These are phyloP conservation scores for Callospermophilus lateralis DNA, from an alignment of 2,113 vertebrate genomes.

Conservation along the genomic window DNA sequence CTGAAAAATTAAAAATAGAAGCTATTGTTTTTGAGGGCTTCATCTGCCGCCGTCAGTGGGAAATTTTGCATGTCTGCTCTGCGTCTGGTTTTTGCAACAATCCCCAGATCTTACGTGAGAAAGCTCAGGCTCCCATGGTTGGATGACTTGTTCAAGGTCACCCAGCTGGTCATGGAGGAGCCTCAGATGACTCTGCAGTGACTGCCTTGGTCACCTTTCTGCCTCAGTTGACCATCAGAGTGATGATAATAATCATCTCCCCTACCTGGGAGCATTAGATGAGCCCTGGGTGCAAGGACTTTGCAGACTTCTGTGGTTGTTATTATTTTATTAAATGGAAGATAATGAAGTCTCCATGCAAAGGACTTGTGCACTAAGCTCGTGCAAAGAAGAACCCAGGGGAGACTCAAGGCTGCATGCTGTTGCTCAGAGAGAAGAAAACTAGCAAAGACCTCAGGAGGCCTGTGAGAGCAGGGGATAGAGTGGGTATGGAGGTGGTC, in stretches of 20 bases:
- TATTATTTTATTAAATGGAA: neutral
- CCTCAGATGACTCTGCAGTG: neutral
- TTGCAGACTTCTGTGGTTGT: neutral
- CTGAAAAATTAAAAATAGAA: neutral
- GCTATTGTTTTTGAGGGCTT: neutral
- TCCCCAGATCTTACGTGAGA: neutral
- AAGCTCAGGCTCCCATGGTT: neutral
- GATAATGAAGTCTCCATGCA: neutral
- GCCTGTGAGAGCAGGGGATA: neutral
- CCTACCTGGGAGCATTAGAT: neutral
- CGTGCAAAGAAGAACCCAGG: neutral
- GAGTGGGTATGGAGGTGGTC: neutral
- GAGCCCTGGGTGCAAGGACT: neutral
- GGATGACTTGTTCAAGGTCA: neutral
- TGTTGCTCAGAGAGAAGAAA: neutral
- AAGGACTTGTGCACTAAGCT: neutral
- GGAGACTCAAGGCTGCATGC: neutral
- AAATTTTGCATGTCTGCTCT: too few relatives aligned
- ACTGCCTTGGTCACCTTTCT: neutral
- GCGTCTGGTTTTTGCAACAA: neutral
- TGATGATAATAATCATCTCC: neutral
- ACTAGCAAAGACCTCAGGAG: neutral
- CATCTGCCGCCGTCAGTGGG: rapidly evolving
- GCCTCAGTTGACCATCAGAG: neutral
- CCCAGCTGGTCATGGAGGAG: neutral